Evolutionary conservation across 2,797 vertebrate genomes (phyloP), one percentile per base, ranked within the genome.

Genomic region (Enteromius anoplus): DNA sequence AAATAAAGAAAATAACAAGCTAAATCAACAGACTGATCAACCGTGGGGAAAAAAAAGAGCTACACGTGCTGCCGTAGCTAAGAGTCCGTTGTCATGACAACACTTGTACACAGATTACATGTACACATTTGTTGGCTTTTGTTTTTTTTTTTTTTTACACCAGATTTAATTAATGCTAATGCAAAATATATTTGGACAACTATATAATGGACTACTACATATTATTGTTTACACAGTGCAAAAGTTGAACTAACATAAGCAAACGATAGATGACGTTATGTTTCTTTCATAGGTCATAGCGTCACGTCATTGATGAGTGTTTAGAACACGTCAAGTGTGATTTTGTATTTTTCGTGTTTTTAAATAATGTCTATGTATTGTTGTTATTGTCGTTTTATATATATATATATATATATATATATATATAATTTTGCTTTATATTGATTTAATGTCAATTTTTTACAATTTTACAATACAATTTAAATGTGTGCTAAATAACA

Each of bases 1-100:
- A 69, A 55, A 58, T 29, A 32, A 5, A 34, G 4, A 60, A n/a
- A 80, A 55, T 51, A 14, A n/a, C 17, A 68, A 15, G 2, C 17
- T 12, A 70, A 70, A 26, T 32, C 37, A 21, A 5, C 19, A 29
- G 2, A 15, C 3, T 34, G 34, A 14, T 78, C 29, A 21, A 15
- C 45, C 42, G 9, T 34, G 19, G 14, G 12, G n/a, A n/a, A n/a
- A n/a, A 29, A 78, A 19, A 23, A n/a, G 2, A 21, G 45, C 3
- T 4, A 58, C n/a, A 14, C 15, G 10, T 32, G 26, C 37, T 45
- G 49, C 11, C 10, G 26, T n/a, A 12, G 49, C 23, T 6, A 62
- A 1, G 10, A 37, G n/a, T 55, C 37, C 51, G 65, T 71, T 42
- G 78, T 65, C 75, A 78, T 78, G 60, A n/a, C 75, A 78, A 19